Conservation (phyloP, 37 sponge, comb jelly and placozoan species). For the Mnemiopsis leidyi region DNA sequence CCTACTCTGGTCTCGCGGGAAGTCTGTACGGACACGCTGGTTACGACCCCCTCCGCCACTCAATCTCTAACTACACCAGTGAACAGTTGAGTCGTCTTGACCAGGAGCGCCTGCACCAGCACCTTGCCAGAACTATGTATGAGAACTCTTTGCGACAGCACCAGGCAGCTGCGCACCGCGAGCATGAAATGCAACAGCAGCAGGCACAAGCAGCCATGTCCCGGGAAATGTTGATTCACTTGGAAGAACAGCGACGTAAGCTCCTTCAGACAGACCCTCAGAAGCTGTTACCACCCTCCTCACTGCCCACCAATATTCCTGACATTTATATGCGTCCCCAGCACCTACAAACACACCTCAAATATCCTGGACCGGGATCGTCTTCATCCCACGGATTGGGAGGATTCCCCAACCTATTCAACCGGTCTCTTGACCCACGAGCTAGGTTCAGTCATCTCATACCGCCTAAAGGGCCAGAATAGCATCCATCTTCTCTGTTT, state of each 20-base stretch:
- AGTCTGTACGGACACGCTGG: constrained; percentile 39
- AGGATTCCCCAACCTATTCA: constrained; percentile 24
- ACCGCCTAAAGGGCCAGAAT: constrained; percentile 29
- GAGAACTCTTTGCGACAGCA: constrained; percentile 24
- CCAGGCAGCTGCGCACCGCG: constrained; percentile 15
- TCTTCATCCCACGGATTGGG: background rate
- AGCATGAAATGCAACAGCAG: constrained; percentile 50
- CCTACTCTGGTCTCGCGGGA: constrained; percentile 3
- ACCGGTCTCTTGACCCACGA: constrained; percentile 8
- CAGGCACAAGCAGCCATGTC: too few species aligned
- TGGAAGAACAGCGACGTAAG: background rate
- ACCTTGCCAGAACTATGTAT: constrained; percentile 11
- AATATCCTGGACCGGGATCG: background rate
- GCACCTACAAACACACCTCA: constrained; percentile 12
- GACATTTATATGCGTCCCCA: background rate
- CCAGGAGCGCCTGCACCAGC: constrained; percentile 41
- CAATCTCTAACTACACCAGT: background rate
- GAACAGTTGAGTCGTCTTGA: background rate
- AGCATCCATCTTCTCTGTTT: background rate
- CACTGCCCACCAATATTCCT: background rate
- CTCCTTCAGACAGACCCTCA: background rate
- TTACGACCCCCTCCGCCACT: background rate
- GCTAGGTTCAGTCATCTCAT: constrained; percentile 16
- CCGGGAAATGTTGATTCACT: background rate
- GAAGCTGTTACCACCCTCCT: background rate